These are phyloP conservation scores for Nomada lathburiana DNA, from an alignment of 2,888 invertebrate species.

Conservation along the genomic window DNA sequence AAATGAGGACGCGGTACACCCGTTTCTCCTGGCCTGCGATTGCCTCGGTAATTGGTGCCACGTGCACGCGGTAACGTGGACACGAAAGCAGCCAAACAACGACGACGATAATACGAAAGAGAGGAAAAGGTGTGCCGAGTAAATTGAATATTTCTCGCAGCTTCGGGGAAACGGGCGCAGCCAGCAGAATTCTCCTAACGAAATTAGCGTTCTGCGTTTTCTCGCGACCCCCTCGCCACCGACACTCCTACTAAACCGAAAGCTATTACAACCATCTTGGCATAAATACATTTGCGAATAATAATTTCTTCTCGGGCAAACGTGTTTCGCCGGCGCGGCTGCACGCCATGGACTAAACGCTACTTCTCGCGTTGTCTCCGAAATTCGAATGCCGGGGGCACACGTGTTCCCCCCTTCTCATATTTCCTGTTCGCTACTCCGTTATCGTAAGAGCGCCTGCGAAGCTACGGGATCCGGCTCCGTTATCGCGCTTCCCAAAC, in stretches of 20 bases:
- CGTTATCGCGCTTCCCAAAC: constrained; percentile 58
- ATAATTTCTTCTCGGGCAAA: not conserved
- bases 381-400: constrained; percentile 23
- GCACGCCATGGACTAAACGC: not conserved
- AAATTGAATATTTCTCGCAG: constrained; percentile 51
- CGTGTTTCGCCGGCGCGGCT: not conserved
- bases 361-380: constrained; percentile 15
- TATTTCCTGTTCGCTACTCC: constrained; percentile 16
- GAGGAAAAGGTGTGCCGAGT: not conserved
- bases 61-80: constrained; percentile 28
- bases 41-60: constrained; percentile 50
- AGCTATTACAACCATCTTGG: constrained; percentile 1
- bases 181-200: constrained; percentile 17
- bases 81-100: constrained; percentile 16
- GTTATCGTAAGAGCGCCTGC: constrained; percentile 1
- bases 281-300: not conserved
- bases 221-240: not conserved
- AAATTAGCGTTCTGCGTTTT: constrained; percentile 18
- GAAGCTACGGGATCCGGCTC: not conserved
- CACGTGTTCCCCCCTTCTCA: not conserved
- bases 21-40: constrained; percentile 31
- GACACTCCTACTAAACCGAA: not conserved
- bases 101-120: constrained; percentile 41
- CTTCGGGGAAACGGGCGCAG: not conserved
- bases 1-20: constrained; percentile 29